phyloP scores from a whole-genome alignment of 2,797 vertebrate species.

The Hydrocynus forskahlii region DNA sequence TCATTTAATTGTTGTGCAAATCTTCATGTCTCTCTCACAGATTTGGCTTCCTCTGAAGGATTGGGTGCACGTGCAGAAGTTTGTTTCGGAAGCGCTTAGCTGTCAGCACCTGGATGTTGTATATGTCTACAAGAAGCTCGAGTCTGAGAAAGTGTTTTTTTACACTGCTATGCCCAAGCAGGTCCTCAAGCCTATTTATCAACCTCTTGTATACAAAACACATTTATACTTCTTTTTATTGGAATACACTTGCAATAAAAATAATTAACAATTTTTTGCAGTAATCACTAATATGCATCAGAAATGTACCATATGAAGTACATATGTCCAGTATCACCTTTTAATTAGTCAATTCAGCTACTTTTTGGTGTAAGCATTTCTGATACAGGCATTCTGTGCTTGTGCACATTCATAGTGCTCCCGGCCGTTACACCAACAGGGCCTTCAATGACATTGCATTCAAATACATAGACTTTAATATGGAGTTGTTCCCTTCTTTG shows the following conservation, averaged over 20 bases:
- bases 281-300: neutral
- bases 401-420: too few species aligned
- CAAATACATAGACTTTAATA: too few species aligned
- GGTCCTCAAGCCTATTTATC: conserved; percentile 25
- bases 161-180: conserved; percentile 56
- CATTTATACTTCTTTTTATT: neutral
- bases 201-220: neutral
- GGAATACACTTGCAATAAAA: neutral
- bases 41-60: conserved; percentile 73
- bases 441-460: too few species aligned
- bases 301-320: neutral
- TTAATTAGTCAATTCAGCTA: neutral
- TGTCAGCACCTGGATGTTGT: conserved; percentile 57
- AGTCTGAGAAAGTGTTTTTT: conserved; percentile 53
- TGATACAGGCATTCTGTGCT: neutral
- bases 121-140: conserved; percentile 56
- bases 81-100: conserved; percentile 37
- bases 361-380: neutral
- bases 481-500: too few species aligned
- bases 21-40: conserved; percentile 63
- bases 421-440: too few species aligned
- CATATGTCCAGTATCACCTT: neutral
- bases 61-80: conserved; percentile 50
- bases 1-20: too few species aligned
- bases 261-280: neutral